Percentiles rank a stretch among this genome's conserved stretches.
These are phyloP conservation scores for Panthera leo DNA, from an alignment of 2,113 vertebrate species.

Conservation along the genomic window DNA sequence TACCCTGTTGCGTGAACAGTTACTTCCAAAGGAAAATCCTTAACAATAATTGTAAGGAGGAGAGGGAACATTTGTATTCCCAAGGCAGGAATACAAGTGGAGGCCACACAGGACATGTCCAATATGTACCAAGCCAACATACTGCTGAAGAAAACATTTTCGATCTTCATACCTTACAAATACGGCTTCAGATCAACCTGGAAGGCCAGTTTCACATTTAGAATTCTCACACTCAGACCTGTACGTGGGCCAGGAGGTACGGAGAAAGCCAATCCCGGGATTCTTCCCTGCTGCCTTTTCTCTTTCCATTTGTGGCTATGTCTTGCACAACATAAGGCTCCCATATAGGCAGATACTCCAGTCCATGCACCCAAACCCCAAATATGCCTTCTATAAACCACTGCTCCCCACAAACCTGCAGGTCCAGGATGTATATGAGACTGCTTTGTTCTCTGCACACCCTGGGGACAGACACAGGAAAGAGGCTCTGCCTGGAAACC, in stretches of 20 bases:
- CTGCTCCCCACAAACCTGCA: neutral
- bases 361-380: neutral
- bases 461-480: neutral
- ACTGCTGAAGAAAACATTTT: neutral
- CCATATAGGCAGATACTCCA: neutral
- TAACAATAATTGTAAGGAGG: neutral
- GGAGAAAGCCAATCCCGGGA: neutral
- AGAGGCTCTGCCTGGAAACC: neutral
- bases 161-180: neutral
- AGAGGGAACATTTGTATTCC: neutral
- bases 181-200: neutral
- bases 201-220: neutral
- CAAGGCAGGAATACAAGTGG: neutral
- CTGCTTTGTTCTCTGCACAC: neutral
- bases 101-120: neutral
- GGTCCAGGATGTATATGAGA: fast-evolving
- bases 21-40: neutral
- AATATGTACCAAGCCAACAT: neutral
- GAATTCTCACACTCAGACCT: neutral
- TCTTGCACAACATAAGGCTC: neutral
- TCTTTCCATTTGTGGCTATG: neutral
- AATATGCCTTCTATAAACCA: no score
- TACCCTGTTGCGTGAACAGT: neutral
- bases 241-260: no score
- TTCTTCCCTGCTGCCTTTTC: fast-evolving